Base-by-base conservation (phyloP, 2,797 vertebrate species). In the Artibeus jamaicensis region DNA sequence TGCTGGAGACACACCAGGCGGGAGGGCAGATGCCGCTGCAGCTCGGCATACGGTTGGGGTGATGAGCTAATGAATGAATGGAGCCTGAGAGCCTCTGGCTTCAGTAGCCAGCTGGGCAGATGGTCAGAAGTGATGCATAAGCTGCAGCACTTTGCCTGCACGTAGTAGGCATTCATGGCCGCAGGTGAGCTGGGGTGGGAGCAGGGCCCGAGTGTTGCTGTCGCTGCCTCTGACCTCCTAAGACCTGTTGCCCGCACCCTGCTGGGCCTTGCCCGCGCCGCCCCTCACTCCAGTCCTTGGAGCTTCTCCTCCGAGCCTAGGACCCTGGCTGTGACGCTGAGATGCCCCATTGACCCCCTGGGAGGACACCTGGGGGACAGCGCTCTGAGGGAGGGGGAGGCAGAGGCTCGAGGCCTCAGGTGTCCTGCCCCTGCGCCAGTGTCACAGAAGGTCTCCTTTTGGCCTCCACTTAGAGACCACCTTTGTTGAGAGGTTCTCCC, bases 401-500 rank as follows among this genome's bases (percentile, higher is more conserved):
- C 37, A 1, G 39, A 53, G 65, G 48, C 77, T 34, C 1, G n/a
- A 22, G 70, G 48, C 85, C 62, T 18, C 48, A 18, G 29, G 50
- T 0, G 2, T 39, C 65, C 91, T 37, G 79, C 42, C 42, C 37
- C 10, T 3, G 0, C 9, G 32, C 18, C 76, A 10, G 34, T 39
- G 59, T 48, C 74, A 9, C 87, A 26, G 86, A 81, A 76, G 86
- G 37, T 86, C 88, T 71, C 74, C 22, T 82, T 81, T 88, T 68
- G 73, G 71, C 84, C 44, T 67, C 62, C 12, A 19, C 93, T 82
- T 14, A 6, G 92, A 82, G 39, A 92, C 95, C 90, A 85, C 95
- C 92, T 96, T 96, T 73, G 18, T 81, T 16, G 68, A 71, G 89
- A 94, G 83, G 89, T 91, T 81, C 95, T 96, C 93, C 93, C 93